Percentiles rank a stretch among this genome's conserved stretches.
These are phyloP conservation scores for Clarias macrocephalus DNA, from an alignment of 2,113 vertebrate species.

Conservation along the genomic window DNA sequence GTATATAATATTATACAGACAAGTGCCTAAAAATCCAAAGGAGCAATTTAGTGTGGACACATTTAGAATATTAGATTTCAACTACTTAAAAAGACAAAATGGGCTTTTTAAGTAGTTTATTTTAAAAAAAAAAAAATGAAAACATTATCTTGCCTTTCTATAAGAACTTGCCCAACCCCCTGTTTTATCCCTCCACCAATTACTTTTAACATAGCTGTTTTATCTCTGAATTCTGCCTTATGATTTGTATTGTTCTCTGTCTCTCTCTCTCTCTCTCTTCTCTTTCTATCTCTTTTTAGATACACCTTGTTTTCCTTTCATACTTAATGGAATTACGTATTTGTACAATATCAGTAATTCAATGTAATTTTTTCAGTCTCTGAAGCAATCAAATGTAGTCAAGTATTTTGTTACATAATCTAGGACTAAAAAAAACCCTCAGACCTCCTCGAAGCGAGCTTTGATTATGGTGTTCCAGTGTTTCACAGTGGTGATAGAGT, in stretches of 20 bases:
- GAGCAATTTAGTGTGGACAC: background rate
- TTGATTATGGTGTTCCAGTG: conserved; percentile 99
- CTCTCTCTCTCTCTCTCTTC: background rate
- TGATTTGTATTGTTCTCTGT: background rate
- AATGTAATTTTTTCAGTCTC: background rate
- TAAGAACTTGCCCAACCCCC: background rate
- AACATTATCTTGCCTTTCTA: background rate
- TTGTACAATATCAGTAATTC: background rate
- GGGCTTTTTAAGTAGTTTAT: no score
- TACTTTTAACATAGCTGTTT: background rate
- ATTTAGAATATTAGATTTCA: background rate
- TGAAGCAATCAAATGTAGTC: background rate
- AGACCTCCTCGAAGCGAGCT: conserved; percentile 97
- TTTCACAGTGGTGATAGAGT: conserved; percentile 97
- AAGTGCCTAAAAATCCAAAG: background rate
- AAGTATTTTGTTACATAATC: background rate
- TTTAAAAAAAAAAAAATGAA: no score
- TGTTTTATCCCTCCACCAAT: background rate
- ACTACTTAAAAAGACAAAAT: no score
- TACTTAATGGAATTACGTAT: background rate
- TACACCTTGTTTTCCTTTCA: background rate
- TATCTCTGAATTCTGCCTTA: background rate
- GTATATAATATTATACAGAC: background rate
- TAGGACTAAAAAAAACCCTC: conserved; percentile 47
- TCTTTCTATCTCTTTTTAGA: background rate